Base-by-base conservation (phyloP, 1,140 invertebrate species). In the Agrilus planipennis region DNA sequence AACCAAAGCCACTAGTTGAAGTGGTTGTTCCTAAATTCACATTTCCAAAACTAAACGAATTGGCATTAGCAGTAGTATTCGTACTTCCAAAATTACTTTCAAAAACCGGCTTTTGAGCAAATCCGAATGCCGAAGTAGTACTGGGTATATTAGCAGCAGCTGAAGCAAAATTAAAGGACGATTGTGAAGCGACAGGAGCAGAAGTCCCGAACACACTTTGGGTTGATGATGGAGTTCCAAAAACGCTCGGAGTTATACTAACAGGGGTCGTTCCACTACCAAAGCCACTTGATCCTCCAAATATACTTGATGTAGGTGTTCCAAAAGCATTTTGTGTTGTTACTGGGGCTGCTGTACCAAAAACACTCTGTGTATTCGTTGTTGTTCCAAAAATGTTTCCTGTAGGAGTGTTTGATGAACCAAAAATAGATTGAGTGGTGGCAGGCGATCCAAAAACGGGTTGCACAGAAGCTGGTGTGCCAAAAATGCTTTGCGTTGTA, bases 261-360 rank as follows among this genome's bases (percentile, higher is more conserved):
- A 34, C 16, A 28, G 35, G 35, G 4, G 35, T 16, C 10, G 35
- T 14, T 23, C 12, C 20, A 36, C 25, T 20, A n/a, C 39, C 34
- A 41, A 46, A 50, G 12, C 15, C 21, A 5, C 14, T 30, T 30
- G 39, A 30, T 34, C 34, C 21, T 7, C 17, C 22, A 27, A 36
- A 41, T 17, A 34, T 16, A 19, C 23, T 30, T n/a, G 37, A 17
- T 11, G 45, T 30, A 4, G 49, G 35, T 16, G 29, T 35, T 12
- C 46, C 52, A 46, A 58, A 58, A 20, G 47, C 36, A 29, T 46
- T 46, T 32, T 29, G 20, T n/a, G 42, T 37, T 28, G 21, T 44
- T 17, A 21, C 14, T 21, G 35, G 3, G 16, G 14, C 14, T 9
- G 9, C 16, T 4, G 10, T n/a, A 34, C 14, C 31, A 31, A 15